Evolutionary conservation across 2,113 vertebrate species (phyloP), one percentile per base, ranked within the genome.

Genomic region (Hucho hucho): DNA sequence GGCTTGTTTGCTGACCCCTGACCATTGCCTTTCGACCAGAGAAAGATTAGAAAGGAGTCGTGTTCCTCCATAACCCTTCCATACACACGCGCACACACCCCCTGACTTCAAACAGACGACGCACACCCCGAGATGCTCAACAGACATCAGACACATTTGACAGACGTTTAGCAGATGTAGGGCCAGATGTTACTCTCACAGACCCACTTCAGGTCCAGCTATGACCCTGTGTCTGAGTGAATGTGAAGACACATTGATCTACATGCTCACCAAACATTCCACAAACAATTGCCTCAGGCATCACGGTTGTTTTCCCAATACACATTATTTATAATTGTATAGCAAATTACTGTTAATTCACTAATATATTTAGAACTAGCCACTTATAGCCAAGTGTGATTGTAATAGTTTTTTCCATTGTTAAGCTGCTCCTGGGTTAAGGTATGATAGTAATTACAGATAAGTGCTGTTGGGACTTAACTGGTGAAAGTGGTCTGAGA

Each of bases 391-490:
- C 14, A 49, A 16, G 13, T 16, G 47, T 68, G 47, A 28, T 53
- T 28, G 46, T 20, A 22, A 56, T 11, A 0, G 43, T 16, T 25
- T 71, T 71, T 58, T 71, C 69, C 69, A 56, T 5, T 9, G 49
- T 37, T 6, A 16, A 69, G 29, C 20, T 49, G 68, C 22, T 26
- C 16, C 25, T 28, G 65, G 16, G 3, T 71, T 71, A 20, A 71
- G 24, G 69, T 71, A 71, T 56, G 47, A 58, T 12, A 56, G 68
- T 69, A 12, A 71, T 71, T 71, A 71, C n/a, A 71, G 47, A n/a
- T 71, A 71, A 43, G 37, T 43, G 37, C 37, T 47, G 12, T 53
- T 69, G 69, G 47, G 3, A 49, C 18, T 58, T 71, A 56, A 29
- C 4, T 58, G 37, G 37, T 43, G 37, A 43, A 43, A 43, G 37